Evolutionary conservation across 1,140 invertebrate species (phyloP).

Genomic region (Zeugodacus cucurbitae): DNA sequence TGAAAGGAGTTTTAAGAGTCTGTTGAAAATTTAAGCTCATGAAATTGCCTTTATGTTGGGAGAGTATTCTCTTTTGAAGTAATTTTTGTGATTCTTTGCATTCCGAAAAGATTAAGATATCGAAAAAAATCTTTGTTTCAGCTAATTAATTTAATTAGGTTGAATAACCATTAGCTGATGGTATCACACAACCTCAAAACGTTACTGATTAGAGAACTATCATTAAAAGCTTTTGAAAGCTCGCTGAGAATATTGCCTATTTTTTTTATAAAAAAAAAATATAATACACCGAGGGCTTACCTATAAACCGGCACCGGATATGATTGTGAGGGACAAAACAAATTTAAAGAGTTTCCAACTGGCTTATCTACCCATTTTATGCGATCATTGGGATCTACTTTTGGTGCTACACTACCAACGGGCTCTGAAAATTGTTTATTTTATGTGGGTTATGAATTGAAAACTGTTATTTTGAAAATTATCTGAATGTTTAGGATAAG

Average conservation of each 20-base stretch:
- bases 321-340: conserved; percentile 73
- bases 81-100: too few species aligned
- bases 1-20: background rate
- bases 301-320: conserved; percentile 75
- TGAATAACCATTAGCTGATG: too few species aligned
- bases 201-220: too few species aligned
- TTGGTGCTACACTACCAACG: conserved; percentile 74
- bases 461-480: conserved; percentile 17
- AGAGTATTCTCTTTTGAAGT: too few species aligned
- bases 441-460: background rate
- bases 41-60: background rate
- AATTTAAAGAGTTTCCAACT: conserved; percentile 63
- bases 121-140: background rate
- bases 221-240: too few species aligned
- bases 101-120: too few species aligned
- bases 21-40: background rate
- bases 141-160: too few species aligned
- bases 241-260: too few species aligned
- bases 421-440: conserved; percentile 68
- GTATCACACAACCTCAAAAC: too few species aligned
- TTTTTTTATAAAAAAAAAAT: too few species aligned
- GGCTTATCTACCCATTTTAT: conserved; percentile 54
- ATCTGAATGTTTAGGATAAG: conserved; percentile 41
- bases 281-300: conserved; percentile 56
- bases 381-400: conserved; percentile 65